Evolutionary conservation across 2,888 invertebrate genomes (phyloP).

Genomic region (Carcina quercana): DNA sequence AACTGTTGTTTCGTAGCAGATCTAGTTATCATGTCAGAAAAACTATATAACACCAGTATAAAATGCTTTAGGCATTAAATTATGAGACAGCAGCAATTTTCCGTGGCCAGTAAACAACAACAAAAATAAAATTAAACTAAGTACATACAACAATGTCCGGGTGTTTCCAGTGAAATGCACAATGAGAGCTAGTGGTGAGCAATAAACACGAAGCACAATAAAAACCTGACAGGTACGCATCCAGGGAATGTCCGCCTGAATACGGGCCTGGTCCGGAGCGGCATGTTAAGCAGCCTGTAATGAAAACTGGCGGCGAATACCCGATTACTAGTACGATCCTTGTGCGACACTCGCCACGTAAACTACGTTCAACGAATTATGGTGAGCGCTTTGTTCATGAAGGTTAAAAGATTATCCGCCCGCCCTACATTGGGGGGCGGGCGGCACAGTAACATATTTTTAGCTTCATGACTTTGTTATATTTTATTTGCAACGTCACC

Average conservation of each 20-base stretch:
- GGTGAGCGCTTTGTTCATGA: conserved; percentile 14
- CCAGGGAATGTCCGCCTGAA: conserved; percentile 24
- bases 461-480: too few species aligned
- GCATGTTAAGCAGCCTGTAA: conserved; percentile 61
- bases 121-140: too few species aligned
- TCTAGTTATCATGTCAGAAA: too few species aligned
- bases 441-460: too few species aligned
- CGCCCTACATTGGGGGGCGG: too few species aligned
- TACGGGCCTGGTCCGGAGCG: conserved; percentile 18
- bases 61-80: too few species aligned
- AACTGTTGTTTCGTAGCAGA: too few species aligned
- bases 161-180: conserved; percentile 17
- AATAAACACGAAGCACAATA: conserved; percentile 42
- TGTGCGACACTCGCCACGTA: conserved; percentile 20
- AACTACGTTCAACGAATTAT: conserved; percentile 12
- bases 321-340: conserved; percentile 28
- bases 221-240: conserved; percentile 33
- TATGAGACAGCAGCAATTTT: too few species aligned
- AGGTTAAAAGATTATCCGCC: background rate
- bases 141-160: conserved; percentile 4
- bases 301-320: conserved; percentile 47
- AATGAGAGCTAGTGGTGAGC: conserved; percentile 35
- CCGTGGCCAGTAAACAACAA: too few species aligned
- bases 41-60: too few species aligned
- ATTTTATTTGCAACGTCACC: too few species aligned